Conservation (phyloP, 1,140 invertebrate species). For the Leptoteleia sp. region DNA sequence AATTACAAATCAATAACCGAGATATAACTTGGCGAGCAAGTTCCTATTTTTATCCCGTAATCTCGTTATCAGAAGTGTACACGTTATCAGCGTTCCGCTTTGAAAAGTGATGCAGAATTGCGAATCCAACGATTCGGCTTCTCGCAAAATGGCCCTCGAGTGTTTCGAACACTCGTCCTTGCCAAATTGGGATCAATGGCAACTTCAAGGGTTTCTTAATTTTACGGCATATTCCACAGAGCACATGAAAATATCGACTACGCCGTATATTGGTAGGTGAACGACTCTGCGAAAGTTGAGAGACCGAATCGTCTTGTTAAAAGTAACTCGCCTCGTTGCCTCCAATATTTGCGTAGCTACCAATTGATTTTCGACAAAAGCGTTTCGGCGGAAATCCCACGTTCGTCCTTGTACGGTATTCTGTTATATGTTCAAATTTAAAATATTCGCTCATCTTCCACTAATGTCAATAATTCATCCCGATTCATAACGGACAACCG, state of each 20-base stretch:
- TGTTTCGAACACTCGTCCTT: constrained; percentile 62
- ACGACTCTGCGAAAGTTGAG: constrained; percentile 30
- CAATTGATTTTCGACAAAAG: constrained; percentile 69
- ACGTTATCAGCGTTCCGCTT: constrained; percentile 9
- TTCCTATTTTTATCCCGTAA: constrained; percentile 12
- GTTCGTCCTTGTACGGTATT: constrained; percentile 22
- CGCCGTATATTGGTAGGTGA: constrained; percentile 42
- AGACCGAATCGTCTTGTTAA: constrained; percentile 72
- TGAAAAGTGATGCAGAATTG: constrained; percentile 14
- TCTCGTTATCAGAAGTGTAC: constrained; percentile 2
- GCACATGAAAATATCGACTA: constrained; percentile 59
- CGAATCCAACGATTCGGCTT: constrained; percentile 34
- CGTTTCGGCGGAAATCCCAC: constrained; percentile 67
- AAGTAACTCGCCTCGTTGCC: constrained; percentile 73
- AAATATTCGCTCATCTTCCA: not conserved
- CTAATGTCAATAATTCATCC: constrained; percentile 3
- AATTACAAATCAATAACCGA: not conserved
- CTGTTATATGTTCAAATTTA: constrained; percentile 17
- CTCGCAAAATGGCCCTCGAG: constrained; percentile 49
- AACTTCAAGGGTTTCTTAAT: constrained; percentile 72
- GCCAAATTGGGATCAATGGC: constrained; percentile 73
- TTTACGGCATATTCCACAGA: constrained; percentile 71
- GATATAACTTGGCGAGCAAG: constrained; percentile 4
- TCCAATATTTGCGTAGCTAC: constrained; percentile 75
- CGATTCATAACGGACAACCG: constrained; percentile 1